A percentile compares a stretch with the other conserved stretches of the same genome.
Conservation (phyloP, 2,797 vertebrate genomes). For the Xenentodon cancila region DNA sequence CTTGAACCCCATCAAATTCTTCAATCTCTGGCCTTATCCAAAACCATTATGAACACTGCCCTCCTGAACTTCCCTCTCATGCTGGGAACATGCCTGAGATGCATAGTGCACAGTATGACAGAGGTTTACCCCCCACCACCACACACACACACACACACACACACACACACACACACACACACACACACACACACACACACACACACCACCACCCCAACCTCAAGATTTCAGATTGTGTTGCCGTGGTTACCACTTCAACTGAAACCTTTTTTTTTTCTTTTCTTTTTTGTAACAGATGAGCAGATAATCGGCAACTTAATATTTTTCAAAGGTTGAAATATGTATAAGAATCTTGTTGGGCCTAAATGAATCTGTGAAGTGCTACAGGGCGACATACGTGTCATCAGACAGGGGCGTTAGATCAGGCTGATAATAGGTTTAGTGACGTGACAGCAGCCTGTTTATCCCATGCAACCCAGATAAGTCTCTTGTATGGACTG, state of each 20-base stretch:
- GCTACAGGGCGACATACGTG: conserved; percentile 69
- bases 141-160: too few species aligned
- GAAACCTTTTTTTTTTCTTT: conserved; percentile 36
- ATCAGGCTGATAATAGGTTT: conserved; percentile 71
- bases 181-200: too few species aligned
- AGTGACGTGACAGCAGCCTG: conserved; percentile 73
- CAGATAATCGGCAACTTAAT: conserved; percentile 58
- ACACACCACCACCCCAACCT: conserved; percentile 10
- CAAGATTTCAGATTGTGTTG: conserved; percentile 61
- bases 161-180: too few species aligned
- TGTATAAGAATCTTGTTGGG: conserved; percentile 62
- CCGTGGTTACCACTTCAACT: conserved; percentile 69
- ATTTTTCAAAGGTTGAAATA: conserved; percentile 49
- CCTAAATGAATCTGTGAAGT: conserved; percentile 74
- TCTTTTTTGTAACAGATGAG: conserved; percentile 53
- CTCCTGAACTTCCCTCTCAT: conserved; percentile 63
- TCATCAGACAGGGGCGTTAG: conserved; percentile 70
- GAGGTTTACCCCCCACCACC: conserved; percentile 45
- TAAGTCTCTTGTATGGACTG: conserved; percentile 41
- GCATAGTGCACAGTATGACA: conserved; percentile 49
- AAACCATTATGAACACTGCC: conserved; percentile 68
- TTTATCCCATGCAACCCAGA: conserved; percentile 47
- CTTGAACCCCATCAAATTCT: conserved; percentile 71
- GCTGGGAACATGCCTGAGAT: conserved; percentile 51
- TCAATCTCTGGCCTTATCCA: conserved; percentile 67